Percentiles rank a stretch among this genome's conserved stretches.
These are phyloP conservation scores for Beris morrisii DNA, from an alignment of 2,888 invertebrate genomes.

Conservation along the genomic window DNA sequence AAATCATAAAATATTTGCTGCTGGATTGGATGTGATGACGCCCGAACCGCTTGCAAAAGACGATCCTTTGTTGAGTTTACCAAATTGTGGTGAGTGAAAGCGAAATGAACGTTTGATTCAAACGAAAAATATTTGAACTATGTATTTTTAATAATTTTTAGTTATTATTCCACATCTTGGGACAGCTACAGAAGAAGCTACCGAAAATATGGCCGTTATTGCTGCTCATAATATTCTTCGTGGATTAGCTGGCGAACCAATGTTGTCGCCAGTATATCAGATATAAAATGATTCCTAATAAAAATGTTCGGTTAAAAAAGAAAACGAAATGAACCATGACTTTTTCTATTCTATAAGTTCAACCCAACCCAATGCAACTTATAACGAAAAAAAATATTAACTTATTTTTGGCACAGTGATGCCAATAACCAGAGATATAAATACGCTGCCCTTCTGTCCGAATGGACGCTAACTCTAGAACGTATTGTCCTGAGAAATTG, in stretches of 20 bases:
- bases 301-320: too few species aligned
- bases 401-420: too few species aligned
- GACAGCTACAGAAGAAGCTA: conserved; percentile 76
- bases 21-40: conserved; percentile 88
- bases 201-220: conserved; percentile 76
- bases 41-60: conserved; percentile 87
- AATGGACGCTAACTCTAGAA: too few species aligned
- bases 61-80: conserved; percentile 73
- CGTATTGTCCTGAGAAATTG: too few species aligned
- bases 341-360: too few species aligned
- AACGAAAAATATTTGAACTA: conserved; percentile 5
- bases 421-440: too few species aligned
- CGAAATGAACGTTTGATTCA: background rate
- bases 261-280: conserved; percentile 62
- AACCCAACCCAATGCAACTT: too few species aligned
- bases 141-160: conserved; percentile 46
- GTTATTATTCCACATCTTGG: conserved; percentile 87
- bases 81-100: conserved; percentile 73
- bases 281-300: background rate
- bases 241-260: conserved; percentile 69
- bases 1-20: conserved; percentile 74
- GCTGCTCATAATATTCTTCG: conserved; percentile 79
- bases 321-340: too few species aligned
- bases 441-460: too few species aligned
- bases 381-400: too few species aligned